These are phyloP conservation scores for Sebastes glaucus DNA, from an alignment of 2,797 vertebrate species.

Conservation along the genomic window DNA sequence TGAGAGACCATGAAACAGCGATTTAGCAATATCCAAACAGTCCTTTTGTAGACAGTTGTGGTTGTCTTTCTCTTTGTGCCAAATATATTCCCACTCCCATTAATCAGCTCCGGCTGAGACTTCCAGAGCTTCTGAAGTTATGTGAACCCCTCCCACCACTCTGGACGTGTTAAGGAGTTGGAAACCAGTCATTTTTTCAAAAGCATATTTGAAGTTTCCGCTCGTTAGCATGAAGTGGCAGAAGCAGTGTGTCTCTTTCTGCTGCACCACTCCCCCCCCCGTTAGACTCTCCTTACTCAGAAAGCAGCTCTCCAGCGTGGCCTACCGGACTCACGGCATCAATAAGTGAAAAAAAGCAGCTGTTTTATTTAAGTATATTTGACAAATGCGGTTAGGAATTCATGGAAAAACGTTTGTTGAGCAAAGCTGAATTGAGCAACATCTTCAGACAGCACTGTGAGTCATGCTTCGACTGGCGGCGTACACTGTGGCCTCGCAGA, in stretches of 20 bases:
- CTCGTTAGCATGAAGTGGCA: slow-evolving; percentile 40
- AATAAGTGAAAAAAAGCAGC: slow-evolving; percentile 15
- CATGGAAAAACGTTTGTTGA: slow-evolving; percentile 4
- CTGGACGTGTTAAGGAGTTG: slow-evolving; percentile 35
- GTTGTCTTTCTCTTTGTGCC: slow-evolving; percentile 30
- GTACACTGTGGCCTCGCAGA: not conserved
- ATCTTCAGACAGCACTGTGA: not conserved
- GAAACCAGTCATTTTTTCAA: slow-evolving; percentile 44
- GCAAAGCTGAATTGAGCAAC: not conserved
- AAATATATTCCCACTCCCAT: slow-evolving; percentile 44
- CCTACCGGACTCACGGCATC: not conserved
- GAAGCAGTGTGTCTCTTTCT: not conserved
- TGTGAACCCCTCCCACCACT: slow-evolving; percentile 34
- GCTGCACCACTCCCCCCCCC: not conserved
- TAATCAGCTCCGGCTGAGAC: slow-evolving; percentile 40
- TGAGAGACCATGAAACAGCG: not conserved
- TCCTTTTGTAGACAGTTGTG: not conserved
- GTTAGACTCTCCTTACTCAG: not conserved
- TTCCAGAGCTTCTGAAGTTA: slow-evolving; percentile 34
- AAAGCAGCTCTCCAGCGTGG: not conserved
- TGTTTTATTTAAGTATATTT: slow-evolving; percentile 18
- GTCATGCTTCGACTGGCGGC: not conserved
- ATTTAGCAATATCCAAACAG: slow-evolving; percentile 2
- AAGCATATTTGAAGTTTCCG: slow-evolving; percentile 49
- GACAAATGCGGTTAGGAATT: slow-evolving; percentile 28